A percentile compares a stretch with the other conserved stretches of the same genome.
Evolutionary conservation across 2,113 vertebrate genomes (phyloP).

Genomic region (Mastomys coucha): DNA sequence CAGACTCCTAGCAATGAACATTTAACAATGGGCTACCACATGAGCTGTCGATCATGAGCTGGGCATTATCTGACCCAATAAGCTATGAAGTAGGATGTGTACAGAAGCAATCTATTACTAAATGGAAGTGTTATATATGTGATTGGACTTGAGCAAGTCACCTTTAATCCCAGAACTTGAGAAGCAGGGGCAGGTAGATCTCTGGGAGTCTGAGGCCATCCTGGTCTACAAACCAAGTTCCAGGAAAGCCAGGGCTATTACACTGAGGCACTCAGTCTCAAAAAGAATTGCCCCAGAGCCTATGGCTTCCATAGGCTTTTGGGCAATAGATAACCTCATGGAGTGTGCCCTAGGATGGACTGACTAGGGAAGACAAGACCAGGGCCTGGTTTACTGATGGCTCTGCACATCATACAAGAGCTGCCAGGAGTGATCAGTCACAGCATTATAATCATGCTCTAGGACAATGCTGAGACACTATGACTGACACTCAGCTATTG

Average conservation of each 20-base stretch:
- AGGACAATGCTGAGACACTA: neutral
- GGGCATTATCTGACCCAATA: neutral
- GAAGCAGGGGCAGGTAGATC: neutral
- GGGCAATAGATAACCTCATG: too few relatives aligned
- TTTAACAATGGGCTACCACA: neutral
- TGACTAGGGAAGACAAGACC: neutral
- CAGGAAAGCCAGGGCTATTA: neutral
- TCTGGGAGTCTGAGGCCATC: neutral
- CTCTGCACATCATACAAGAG: neutral
- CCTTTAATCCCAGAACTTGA: neutral
- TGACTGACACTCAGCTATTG: neutral
- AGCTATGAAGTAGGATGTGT: neutral
- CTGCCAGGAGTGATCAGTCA: neutral
- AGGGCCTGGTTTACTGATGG: neutral
- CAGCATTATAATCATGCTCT: neutral
- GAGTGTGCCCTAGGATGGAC: neutral
- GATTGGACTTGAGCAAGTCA: neutral
- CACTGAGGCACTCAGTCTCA: neutral
- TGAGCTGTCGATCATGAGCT: neutral
- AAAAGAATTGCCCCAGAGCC: neutral
- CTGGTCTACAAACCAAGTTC: neutral
- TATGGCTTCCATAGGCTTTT: too few relatives aligned
- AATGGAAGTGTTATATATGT: neutral
- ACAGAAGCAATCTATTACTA: neutral
- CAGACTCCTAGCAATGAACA: neutral